phyloP scores from a whole-genome alignment of 2,888 invertebrate genomes.

The Acheta domesticus region DNA sequence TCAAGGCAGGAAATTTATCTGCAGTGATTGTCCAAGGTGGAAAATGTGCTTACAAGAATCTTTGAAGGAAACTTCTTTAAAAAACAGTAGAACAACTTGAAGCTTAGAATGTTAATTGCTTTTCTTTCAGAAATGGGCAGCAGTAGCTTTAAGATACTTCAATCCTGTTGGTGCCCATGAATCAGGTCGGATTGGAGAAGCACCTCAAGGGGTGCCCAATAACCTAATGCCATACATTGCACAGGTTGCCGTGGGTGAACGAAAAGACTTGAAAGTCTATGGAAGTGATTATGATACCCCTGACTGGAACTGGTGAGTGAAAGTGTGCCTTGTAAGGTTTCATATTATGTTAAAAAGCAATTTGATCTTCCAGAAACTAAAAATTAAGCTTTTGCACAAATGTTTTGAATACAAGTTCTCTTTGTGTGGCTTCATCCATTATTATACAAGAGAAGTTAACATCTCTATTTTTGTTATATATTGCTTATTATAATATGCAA shows the following conservation, averaged over 20 bases:
- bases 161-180: conserved; percentile 93
- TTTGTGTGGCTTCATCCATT: background rate
- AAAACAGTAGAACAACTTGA: too few species aligned
- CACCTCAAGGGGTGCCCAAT: conserved; percentile 86
- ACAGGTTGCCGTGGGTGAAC: conserved; percentile 85
- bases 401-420: background rate
- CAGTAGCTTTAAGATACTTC: conserved; percentile 84
- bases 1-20: too few species aligned
- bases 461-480: too few species aligned
- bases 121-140: conserved; percentile 64
- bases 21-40: too few species aligned
- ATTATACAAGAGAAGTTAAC: background rate
- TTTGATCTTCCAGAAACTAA: too few species aligned
- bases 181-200: conserved; percentile 79
- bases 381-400: background rate
- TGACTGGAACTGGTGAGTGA: conserved; percentile 83
- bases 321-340: background rate
- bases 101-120: too few species aligned
- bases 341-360: too few species aligned
- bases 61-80: too few species aligned
- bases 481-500: too few species aligned
- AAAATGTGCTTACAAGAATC: too few species aligned
- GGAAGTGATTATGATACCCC: conserved; percentile 82
- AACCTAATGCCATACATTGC: conserved; percentile 93
- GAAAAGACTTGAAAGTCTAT: conserved; percentile 70